A percentile compares a stretch with the other conserved stretches of the same genome.
Conservation (phyloP, 2,797 vertebrate genomes). For the Leucoraja ocellata region DNA sequence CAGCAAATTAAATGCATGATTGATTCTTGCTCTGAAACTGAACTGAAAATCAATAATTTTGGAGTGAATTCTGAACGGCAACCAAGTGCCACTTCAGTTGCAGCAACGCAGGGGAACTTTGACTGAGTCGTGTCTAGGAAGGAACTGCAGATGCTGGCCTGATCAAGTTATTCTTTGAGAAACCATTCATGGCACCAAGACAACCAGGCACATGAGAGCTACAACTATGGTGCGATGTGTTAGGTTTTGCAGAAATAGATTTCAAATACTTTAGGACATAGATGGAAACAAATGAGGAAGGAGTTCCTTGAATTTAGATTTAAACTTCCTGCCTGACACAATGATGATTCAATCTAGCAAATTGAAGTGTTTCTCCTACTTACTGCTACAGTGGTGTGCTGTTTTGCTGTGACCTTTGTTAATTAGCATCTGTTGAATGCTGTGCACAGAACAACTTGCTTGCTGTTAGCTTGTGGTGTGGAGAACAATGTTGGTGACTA, state of each 20-base stretch:
- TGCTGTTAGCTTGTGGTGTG: background rate
- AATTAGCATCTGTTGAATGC: background rate
- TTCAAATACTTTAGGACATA: background rate
- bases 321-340: background rate
- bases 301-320: background rate
- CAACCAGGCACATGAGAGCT: background rate
- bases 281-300: background rate
- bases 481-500: background rate
- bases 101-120: no score
- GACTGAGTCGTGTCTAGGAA: no score
- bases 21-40: no score
- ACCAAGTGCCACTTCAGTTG: no score
- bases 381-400: background rate
- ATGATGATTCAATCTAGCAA: background rate
- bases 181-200: no score
- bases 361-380: background rate
- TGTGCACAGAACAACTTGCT: background rate
- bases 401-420: background rate
- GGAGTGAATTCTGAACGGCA: no score
- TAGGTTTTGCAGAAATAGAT: background rate
- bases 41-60: no score
- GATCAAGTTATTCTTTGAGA: no score
- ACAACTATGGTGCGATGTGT: background rate
- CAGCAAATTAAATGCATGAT: no score
- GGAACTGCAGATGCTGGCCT: no score